phyloP scores from a whole-genome alignment of 2,797 vertebrate species.

The Semotilus atromaculatus region DNA sequence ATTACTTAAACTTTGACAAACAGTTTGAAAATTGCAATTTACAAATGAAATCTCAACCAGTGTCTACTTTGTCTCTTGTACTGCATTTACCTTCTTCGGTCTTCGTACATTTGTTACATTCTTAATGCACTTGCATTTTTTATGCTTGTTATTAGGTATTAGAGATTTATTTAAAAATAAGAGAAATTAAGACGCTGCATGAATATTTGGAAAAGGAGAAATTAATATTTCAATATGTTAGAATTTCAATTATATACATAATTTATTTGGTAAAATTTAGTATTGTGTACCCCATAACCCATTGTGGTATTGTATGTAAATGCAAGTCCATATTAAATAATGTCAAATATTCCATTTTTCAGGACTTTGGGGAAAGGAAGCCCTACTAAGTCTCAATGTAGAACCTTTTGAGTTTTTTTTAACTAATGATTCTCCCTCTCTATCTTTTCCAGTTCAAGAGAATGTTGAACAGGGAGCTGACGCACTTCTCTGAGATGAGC shows the following conservation, averaged over 20 bases:
- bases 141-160: not conserved
- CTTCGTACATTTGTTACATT: not conserved
- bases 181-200: not conserved
- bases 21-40: constrained; percentile 6
- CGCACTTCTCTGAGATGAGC: constrained; percentile 99
- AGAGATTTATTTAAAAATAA: not conserved
- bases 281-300: not conserved
- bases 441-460: constrained; percentile 90
- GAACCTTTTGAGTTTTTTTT: constrained; percentile 56
- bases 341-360: not conserved
- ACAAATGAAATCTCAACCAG: not conserved
- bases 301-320: not conserved
- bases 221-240: not conserved
- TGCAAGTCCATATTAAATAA: not conserved
- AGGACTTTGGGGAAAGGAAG: not conserved
- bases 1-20: not conserved
- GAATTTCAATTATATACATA: not conserved
- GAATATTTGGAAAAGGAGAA: not conserved
- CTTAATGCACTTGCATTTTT: not conserved
- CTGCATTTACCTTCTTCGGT: not conserved
- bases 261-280: not conserved
- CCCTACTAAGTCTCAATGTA: not conserved
- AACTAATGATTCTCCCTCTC: constrained; percentile 64
- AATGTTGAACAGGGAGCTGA: constrained; percentile 99
- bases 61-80: not conserved